phyloP scores from a whole-genome alignment of 2,113 vertebrate genomes.

The Thalassoma bifasciatum region DNA sequence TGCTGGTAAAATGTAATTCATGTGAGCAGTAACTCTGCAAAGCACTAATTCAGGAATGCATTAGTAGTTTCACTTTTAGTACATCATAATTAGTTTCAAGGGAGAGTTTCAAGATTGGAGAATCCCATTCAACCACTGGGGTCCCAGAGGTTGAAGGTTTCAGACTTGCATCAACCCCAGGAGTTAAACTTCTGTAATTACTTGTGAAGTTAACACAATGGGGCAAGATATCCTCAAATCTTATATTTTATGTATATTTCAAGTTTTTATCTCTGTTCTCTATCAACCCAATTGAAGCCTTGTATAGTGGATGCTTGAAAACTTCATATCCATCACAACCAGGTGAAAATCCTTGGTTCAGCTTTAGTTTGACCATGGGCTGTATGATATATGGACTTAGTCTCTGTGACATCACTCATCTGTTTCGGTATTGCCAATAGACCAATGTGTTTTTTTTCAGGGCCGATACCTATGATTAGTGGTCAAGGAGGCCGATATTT shows the following conservation, averaged over 20 bases:
- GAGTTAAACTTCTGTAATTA: not conserved
- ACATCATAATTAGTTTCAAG: slow-evolving; percentile 50
- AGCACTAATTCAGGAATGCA: slow-evolving; percentile 37
- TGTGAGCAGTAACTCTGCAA: slow-evolving; percentile 50
- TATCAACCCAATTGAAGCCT: too few species aligned
- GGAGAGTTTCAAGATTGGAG: slow-evolving; percentile 32
- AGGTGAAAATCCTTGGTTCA: too few species aligned
- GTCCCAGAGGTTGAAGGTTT: slow-evolving; percentile 36
- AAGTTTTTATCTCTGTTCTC: too few species aligned
- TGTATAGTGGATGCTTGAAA: too few species aligned
- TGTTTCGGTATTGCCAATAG: too few species aligned
- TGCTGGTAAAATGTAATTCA: slow-evolving; percentile 57
- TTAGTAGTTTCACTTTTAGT: slow-evolving; percentile 47
- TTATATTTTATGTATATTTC: not conserved
- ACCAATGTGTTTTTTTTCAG: too few species aligned
- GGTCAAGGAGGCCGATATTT: too few species aligned
- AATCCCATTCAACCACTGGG: not conserved
- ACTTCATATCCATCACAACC: too few species aligned
- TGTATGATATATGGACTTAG: too few species aligned
- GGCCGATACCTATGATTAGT: too few species aligned
- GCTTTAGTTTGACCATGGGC: too few species aligned
- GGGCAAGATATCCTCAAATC: not conserved
- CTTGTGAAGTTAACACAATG: not conserved
- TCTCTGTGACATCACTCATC: too few species aligned
- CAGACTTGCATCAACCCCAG: slow-evolving; percentile 2